phyloP scores from a whole-genome alignment of 1,140 invertebrate species.

The Steinernema feltiae region DNA sequence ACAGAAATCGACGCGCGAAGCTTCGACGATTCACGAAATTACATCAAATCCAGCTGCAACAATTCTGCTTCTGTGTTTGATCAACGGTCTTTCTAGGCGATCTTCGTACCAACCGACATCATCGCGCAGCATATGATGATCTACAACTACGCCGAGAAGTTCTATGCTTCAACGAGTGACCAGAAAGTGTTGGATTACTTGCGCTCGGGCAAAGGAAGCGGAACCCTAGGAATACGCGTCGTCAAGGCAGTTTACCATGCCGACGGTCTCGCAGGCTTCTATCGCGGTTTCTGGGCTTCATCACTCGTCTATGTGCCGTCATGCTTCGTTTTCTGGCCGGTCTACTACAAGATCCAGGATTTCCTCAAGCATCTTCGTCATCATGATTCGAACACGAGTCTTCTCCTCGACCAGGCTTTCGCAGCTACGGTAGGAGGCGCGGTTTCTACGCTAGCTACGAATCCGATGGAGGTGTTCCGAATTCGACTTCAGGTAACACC shows the following conservation, averaged over 20 bases:
- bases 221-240: conserved; percentile 23
- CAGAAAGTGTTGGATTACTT: conserved; percentile 21
- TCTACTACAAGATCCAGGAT: conserved; percentile 26
- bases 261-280: conserved; percentile 30
- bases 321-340: conserved; percentile 32
- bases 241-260: conserved; percentile 27
- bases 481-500: conserved; percentile 26
- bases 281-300: conserved; percentile 33
- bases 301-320: conserved; percentile 25
- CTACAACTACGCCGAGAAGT: conserved; percentile 32
- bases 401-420: conserved; percentile 29
- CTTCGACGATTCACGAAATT: not conserved
- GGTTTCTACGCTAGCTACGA: conserved; percentile 24
- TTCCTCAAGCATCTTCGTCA: conserved; percentile 18
- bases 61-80: not conserved
- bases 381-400: conserved; percentile 1
- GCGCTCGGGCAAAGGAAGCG: conserved; percentile 19
- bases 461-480: conserved; percentile 35
- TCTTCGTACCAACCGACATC: conserved; percentile 90
- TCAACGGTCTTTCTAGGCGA: conserved; percentile 63
- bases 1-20: too few species aligned
- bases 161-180: conserved; percentile 18
- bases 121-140: conserved; percentile 94
- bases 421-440: conserved; percentile 24
- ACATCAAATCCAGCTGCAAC: not conserved